phyloP scores from a whole-genome alignment of 2,113 vertebrate genomes.

The Pterocles burchelli region DNA sequence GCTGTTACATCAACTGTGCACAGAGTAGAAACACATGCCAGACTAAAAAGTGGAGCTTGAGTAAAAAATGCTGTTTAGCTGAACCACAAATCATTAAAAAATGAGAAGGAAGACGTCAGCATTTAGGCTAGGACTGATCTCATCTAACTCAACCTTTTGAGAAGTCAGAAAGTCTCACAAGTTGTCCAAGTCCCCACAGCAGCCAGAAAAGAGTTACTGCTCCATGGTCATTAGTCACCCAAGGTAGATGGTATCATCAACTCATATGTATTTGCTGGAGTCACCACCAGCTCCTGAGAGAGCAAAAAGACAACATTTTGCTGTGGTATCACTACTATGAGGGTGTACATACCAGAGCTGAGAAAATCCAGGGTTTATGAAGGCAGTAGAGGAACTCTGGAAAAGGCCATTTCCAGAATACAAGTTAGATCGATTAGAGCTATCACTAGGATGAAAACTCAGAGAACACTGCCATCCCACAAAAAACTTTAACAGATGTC shows the following conservation, averaged over 20 bases:
- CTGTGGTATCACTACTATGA: not conserved
- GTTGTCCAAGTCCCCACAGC: not conserved
- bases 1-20: not conserved
- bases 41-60: not conserved
- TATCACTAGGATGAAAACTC: not conserved
- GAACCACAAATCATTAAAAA: not conserved
- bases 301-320: not conserved
- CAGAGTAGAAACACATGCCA: slow-evolving; percentile 1
- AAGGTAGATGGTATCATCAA: not conserved
- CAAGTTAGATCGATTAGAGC: not conserved
- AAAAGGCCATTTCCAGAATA: not conserved
- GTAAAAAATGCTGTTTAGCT: not conserved
- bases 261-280: not conserved
- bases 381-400: not conserved
- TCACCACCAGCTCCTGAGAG: not conserved
- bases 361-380: not conserved
- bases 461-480: not conserved
- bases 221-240: not conserved
- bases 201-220: not conserved
- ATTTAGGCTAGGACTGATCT: not conserved
- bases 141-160: not conserved
- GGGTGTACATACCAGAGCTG: not conserved
- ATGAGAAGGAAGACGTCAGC: not conserved
- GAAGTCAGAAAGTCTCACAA: not conserved
- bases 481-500: not conserved